phyloP scores from a whole-genome alignment of 2,888 invertebrate species.

The Cordilura impudica region DNA sequence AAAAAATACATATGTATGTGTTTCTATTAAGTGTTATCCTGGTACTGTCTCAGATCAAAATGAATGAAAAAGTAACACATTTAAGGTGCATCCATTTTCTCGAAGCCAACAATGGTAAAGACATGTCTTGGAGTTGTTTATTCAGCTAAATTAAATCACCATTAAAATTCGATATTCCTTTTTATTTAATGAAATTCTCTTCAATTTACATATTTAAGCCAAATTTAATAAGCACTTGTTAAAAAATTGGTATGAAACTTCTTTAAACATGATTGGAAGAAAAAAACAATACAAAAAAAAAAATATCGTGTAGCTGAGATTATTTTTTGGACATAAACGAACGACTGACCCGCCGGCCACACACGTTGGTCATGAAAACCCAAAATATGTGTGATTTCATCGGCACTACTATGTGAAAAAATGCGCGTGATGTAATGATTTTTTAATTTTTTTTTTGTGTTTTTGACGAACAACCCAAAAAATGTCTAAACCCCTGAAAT shows the following conservation, averaged over 20 bases:
- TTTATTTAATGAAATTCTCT: slow-evolving; percentile 17
- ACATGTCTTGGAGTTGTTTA: not conserved
- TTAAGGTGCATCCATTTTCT: too few species aligned
- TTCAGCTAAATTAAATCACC: not conserved
- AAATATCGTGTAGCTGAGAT: not conserved
- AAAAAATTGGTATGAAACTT: slow-evolving; percentile 20
- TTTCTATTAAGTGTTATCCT: too few species aligned
- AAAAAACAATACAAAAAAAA: slow-evolving; percentile 3
- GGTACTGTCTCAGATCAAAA: too few species aligned
- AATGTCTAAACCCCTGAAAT: slow-evolving; percentile 10
- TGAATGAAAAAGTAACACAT: too few species aligned
- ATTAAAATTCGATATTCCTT: not conserved
- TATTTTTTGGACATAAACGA: slow-evolving; percentile 16
- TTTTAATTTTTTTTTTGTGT: not conserved
- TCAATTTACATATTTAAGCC: slow-evolving; percentile 58
- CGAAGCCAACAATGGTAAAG: too few species aligned
- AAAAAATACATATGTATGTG: too few species aligned
- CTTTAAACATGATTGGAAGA: not conserved
- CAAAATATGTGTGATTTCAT: slow-evolving; percentile 56
- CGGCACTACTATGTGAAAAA: slow-evolving; percentile 57
- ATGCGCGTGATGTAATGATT: slow-evolving; percentile 49
- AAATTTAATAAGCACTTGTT: slow-evolving; percentile 61
- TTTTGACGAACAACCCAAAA: slow-evolving; percentile 1
- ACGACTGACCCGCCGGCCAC: slow-evolving; percentile 34
- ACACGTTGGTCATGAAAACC: slow-evolving; percentile 46